Evolutionary conservation across 2,113 vertebrate species (phyloP).

Genomic region (Spilogale gracilis): DNA sequence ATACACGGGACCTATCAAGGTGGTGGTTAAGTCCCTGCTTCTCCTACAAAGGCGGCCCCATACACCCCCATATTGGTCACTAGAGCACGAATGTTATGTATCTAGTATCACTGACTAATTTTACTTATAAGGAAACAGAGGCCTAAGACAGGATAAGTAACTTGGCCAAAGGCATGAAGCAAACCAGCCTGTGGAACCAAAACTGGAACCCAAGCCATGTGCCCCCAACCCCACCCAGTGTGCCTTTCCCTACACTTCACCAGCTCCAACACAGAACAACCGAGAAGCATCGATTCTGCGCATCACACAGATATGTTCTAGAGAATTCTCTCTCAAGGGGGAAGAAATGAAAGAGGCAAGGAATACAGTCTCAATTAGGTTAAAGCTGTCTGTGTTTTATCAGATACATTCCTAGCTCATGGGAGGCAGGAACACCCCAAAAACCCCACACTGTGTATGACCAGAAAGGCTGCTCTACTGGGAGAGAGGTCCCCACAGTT

Average conservation of each 20-base stretch:
- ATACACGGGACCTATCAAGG: background rate
- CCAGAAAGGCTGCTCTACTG: background rate
- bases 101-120: background rate
- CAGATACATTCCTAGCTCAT: background rate
- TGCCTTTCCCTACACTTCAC: background rate
- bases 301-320: conserved; percentile 33
- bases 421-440: background rate
- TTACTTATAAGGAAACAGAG: background rate
- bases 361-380: conserved; percentile 7
- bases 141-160: background rate
- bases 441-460: background rate
- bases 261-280: background rate
- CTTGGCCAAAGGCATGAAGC: background rate
- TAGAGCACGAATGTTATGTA: background rate
- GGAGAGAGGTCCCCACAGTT: background rate
- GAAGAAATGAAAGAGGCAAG: background rate
- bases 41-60: background rate
- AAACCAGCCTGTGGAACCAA: background rate
- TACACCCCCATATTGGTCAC: too few species aligned
- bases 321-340: background rate
- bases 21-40: background rate
- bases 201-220: background rate
- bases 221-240: background rate
- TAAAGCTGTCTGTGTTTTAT: background rate
- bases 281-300: background rate